phyloP scores from a whole-genome alignment of 2,113 vertebrate species.

The Salvator merianae region DNA sequence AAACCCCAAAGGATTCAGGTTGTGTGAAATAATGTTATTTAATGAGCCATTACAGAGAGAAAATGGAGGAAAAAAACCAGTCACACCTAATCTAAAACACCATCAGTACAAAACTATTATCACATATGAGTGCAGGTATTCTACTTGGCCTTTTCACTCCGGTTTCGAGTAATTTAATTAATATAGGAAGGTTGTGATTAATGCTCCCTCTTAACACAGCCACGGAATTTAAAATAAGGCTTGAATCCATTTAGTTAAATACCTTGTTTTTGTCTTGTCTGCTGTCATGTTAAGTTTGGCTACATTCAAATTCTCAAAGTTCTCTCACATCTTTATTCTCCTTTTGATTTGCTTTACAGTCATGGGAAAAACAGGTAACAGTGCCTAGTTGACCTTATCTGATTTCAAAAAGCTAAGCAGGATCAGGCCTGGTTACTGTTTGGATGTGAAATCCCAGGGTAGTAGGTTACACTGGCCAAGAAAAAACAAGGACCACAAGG shows the following conservation, averaged over 20 bases:
- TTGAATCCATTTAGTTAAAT: neutral
- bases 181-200: neutral
- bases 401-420: too few species aligned
- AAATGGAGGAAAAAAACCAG: neutral
- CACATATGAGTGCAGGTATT: neutral
- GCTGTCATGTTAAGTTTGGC: neutral
- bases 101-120: constrained; percentile 22
- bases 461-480: too few species aligned
- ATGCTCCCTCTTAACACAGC: constrained; percentile 3
- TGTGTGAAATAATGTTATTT: constrained; percentile 21
- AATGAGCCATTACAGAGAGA: constrained; percentile 1
- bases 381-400: too few species aligned
- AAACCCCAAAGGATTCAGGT: neutral
- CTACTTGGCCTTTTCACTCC: constrained; percentile 11
- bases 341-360: neutral
- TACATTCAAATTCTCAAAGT: neutral
- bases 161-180: neutral
- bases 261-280: neutral
- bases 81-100: constrained; percentile 21
- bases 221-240: constrained; percentile 9
- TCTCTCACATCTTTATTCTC: neutral
- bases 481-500: too few species aligned
- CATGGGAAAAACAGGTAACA: too few species aligned
- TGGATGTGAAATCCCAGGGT: too few species aligned
- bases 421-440: too few species aligned